Evolutionary conservation across 2,797 vertebrate species (phyloP).

Genomic region (Gallirallus australis): DNA sequence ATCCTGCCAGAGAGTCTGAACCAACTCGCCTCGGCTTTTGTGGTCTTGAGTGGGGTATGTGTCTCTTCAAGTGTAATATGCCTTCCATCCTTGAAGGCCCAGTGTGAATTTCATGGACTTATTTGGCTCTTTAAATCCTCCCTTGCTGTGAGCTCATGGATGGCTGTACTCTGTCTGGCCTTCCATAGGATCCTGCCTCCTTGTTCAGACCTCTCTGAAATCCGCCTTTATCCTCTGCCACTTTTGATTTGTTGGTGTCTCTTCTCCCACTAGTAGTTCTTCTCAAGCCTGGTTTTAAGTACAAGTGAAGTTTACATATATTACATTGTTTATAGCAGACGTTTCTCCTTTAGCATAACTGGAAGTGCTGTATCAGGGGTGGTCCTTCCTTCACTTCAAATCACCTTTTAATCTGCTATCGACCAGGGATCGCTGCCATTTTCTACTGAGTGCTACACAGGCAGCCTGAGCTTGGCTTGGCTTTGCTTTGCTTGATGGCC

Average conservation of each 20-base stretch:
- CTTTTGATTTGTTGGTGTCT: conserved; percentile 49
- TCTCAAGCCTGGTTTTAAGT: not conserved
- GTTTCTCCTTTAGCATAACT: not conserved
- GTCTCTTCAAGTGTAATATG: not conserved
- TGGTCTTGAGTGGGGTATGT: not conserved
- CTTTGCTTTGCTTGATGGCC: not conserved
- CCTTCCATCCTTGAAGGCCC: not conserved
- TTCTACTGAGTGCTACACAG: not conserved
- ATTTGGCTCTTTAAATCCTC: conserved; percentile 17
- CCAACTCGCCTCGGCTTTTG: not conserved
- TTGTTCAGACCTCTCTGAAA: conserved; percentile 17
- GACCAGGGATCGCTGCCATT: not conserved
- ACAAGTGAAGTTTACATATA: not conserved
- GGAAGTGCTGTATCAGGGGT: not conserved
- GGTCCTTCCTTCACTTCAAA: conserved; percentile 37
- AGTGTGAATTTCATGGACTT: conserved; percentile 23
- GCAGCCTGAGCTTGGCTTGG: not conserved
- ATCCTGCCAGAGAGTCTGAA: not conserved
- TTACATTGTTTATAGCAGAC: not conserved
- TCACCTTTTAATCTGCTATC: not conserved
- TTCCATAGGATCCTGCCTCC: not conserved
- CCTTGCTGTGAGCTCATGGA: not conserved
- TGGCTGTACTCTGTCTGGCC: not conserved
- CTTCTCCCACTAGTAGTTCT: not conserved
- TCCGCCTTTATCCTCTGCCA: conserved; percentile 46